phyloP scores from a whole-genome alignment of 2,113 vertebrate species.

The Thamnaconus septentrionalis region DNA sequence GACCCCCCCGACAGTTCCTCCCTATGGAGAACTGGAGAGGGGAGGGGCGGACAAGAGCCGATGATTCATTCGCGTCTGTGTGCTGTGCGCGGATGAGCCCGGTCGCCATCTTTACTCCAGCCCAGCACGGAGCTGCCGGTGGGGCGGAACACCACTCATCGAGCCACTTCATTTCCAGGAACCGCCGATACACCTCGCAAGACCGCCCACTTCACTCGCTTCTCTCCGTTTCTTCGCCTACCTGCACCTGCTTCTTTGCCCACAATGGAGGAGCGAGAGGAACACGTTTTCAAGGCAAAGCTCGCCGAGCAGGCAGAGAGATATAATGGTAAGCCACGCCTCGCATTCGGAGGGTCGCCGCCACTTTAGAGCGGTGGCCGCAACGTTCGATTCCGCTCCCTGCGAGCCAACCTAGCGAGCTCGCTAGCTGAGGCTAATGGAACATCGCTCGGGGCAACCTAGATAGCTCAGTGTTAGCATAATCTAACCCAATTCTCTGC shows the following conservation, averaged over 20 bases:
- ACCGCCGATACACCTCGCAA: slow-evolving; percentile 59
- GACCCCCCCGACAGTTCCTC: too few species aligned
- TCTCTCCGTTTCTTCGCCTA: slow-evolving; percentile 56
- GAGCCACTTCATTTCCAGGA: slow-evolving; percentile 68
- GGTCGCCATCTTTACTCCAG: slow-evolving; percentile 75
- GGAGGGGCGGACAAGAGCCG: slow-evolving; percentile 5
- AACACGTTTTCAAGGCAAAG: slow-evolving; percentile 95
- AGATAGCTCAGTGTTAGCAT: too few species aligned
- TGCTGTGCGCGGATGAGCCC: slow-evolving; percentile 72
- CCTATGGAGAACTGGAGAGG: too few species aligned
- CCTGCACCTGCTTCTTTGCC: slow-evolving; percentile 66
- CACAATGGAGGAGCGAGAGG: slow-evolving; percentile 92
- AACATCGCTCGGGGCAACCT: neutral
- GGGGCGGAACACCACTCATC: slow-evolving; percentile 68
- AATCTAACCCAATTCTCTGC: too few species aligned
- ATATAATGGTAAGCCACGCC: slow-evolving; percentile 87
- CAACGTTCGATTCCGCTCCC: slow-evolving; percentile 13
- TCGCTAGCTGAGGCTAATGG: slow-evolving; percentile 13
- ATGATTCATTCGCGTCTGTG: slow-evolving; percentile 67
- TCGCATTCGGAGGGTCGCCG: slow-evolving; percentile 17
- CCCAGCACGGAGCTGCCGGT: slow-evolving; percentile 63
- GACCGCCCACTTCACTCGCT: slow-evolving; percentile 49
- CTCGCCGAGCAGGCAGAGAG: slow-evolving; percentile 96
- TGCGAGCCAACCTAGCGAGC: slow-evolving; percentile 6
- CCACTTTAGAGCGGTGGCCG: neutral